phyloP scores from a whole-genome alignment of 2,113 vertebrate species.

The Macaca fascicularis region DNA sequence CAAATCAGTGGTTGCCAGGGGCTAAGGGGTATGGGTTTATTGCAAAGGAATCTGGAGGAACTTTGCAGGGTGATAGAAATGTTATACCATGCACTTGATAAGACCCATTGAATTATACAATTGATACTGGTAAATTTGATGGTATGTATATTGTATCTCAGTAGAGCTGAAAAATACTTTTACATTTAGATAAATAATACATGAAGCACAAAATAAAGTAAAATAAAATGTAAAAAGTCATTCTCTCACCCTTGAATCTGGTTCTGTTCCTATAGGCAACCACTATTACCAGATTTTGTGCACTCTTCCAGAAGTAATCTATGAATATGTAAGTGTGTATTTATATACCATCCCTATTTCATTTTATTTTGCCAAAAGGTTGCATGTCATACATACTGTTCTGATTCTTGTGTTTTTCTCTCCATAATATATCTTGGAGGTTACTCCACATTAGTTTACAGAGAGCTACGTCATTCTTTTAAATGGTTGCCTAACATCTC shows the following conservation, averaged over 20 bases:
- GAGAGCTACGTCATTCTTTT: neutral
- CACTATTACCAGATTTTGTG: accelerated
- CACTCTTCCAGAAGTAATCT: neutral
- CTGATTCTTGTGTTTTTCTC: neutral
- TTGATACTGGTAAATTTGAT: neutral
- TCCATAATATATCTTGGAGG: neutral
- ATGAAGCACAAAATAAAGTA: neutral
- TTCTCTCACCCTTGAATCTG: neutral
- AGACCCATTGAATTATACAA: too few species aligned
- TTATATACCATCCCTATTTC: neutral
- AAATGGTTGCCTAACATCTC: neutral
- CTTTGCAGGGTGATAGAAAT: too few species aligned
- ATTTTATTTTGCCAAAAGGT: neutral
- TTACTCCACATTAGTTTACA: too few species aligned
- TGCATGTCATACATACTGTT: neutral
- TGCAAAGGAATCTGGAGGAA: neutral
- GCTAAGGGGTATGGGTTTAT: neutral
- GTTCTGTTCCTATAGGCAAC: neutral
- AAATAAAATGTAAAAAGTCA: neutral
- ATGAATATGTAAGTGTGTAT: accelerated
- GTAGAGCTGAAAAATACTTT: neutral
- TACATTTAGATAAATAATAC: neutral
- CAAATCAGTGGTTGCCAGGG: neutral
- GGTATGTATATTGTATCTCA: neutral
- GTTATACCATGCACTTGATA: neutral